A percentile compares a stretch with the other conserved stretches of the same genome.
Conservation (phyloP, 2,113 vertebrate genomes). For the Odocoileus hemionus region DNA sequence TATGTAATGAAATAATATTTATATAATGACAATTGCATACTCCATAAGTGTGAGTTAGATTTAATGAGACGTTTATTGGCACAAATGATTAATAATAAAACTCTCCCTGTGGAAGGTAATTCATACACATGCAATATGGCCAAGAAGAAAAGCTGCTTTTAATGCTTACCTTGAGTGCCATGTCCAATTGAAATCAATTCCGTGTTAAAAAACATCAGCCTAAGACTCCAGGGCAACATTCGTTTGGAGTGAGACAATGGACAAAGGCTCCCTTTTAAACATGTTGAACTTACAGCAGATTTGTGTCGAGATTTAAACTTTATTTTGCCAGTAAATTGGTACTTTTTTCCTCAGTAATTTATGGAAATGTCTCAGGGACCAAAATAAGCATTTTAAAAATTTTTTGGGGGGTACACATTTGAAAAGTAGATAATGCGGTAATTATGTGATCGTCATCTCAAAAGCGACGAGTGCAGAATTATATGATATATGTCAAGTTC, state of each 20-base stretch:
- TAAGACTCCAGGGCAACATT: background rate
- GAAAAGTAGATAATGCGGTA: background rate
- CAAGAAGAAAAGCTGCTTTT: conserved; percentile 27
- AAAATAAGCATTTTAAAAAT: background rate
- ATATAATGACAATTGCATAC: conserved; percentile 29
- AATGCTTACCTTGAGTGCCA: background rate
- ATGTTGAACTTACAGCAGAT: background rate
- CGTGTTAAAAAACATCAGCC: conserved; percentile 27
- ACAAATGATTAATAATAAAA: conserved; percentile 57
- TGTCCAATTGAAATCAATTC: conserved; percentile 31
- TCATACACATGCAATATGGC: background rate
- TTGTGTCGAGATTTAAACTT: background rate
- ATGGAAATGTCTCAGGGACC: background rate
- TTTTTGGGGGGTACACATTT: background rate
- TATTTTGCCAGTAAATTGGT: conserved; percentile 44
- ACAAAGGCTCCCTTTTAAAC: conserved; percentile 43
- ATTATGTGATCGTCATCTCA: background rate
- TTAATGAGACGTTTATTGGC: conserved; percentile 59
- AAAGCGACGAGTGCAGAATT: background rate
- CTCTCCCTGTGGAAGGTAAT: conserved; percentile 1
- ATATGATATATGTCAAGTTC: background rate
- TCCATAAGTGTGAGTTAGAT: conserved; percentile 43
- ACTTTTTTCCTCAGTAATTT: background rate
- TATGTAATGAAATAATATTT: conserved; percentile 46
- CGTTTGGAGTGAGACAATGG: background rate